phyloP scores from a whole-genome alignment of 2,888 invertebrate genomes.

The Eupithecia tripunctaria region DNA sequence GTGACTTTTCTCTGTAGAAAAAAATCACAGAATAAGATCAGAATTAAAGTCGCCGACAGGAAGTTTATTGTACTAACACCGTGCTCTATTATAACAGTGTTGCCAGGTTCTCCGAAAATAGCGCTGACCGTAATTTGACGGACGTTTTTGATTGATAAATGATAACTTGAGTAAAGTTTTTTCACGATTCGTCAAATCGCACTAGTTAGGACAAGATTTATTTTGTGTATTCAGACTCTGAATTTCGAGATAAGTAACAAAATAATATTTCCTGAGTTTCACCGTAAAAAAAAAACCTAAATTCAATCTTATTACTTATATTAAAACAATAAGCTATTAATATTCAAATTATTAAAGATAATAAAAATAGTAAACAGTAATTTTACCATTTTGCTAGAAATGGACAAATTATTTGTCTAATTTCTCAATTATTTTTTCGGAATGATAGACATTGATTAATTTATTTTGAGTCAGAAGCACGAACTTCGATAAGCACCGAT shows the following conservation, averaged over 20 bases:
- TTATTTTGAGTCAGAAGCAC: too few species aligned
- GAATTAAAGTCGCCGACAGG: constrained; percentile 9
- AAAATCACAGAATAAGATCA: background rate
- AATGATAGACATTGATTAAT: too few species aligned
- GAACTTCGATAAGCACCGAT: too few species aligned
- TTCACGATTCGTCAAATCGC: too few species aligned
- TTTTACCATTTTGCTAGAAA: background rate
- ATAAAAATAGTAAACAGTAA: too few species aligned
- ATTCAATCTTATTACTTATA: too few species aligned
- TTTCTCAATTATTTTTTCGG: too few species aligned
- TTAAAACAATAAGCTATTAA: too few species aligned
- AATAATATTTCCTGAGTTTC: background rate
- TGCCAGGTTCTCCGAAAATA: background rate
- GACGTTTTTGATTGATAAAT: background rate
- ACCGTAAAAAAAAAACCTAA: background rate
- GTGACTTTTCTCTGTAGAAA: background rate
- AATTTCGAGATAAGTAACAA: background rate
- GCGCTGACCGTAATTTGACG: background rate
- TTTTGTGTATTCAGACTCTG: background rate
- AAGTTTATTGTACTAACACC: constrained; percentile 1
- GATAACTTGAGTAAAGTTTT: too few species aligned
- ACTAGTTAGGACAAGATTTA: background rate
- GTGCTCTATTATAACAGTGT: background rate
- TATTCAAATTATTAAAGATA: too few species aligned
- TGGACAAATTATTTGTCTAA: too few species aligned